Percentiles rank a stretch among this genome's conserved stretches.
phyloP scores from a whole-genome alignment of 2,888 invertebrate genomes.

The Athrips mouffetella region DNA sequence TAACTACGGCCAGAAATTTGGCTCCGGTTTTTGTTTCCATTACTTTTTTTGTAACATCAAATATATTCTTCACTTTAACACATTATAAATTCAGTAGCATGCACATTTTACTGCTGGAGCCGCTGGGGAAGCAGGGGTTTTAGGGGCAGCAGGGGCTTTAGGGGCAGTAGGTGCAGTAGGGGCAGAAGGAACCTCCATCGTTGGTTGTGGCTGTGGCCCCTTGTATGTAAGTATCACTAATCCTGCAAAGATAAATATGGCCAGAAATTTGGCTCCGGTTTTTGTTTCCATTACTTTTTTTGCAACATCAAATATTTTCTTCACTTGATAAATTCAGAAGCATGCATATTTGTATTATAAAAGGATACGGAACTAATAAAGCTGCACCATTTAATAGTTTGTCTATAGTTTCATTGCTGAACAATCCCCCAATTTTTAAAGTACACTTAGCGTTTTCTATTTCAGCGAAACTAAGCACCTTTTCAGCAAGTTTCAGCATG shows the following conservation, averaged over 20 bases:
- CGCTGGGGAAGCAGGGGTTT: too few relatives aligned
- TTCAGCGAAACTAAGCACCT: conserved; percentile 71
- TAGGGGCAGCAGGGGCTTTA: too few relatives aligned
- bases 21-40: not conserved
- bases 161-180: too few relatives aligned
- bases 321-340: not conserved
- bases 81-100: not conserved
- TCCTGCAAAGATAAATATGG: not conserved
- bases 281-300: not conserved
- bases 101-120: too few relatives aligned
- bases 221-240: not conserved
- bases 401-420: conserved; percentile 67
- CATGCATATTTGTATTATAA: conserved; percentile 36
- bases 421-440: conserved; percentile 61
- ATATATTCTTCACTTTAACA: too few relatives aligned
- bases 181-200: too few relatives aligned
- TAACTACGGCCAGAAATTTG: not conserved
- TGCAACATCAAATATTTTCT: too few relatives aligned
- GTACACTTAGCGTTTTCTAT: conserved; percentile 51
- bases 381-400: conserved; percentile 77
- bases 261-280: not conserved
- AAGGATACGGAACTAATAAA: conserved; percentile 82
- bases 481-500: conserved; percentile 81
- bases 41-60: too few relatives aligned
- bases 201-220: not conserved